phyloP scores from a whole-genome alignment of 2,888 invertebrate genomes.

The Drosophila picticornis region DNA sequence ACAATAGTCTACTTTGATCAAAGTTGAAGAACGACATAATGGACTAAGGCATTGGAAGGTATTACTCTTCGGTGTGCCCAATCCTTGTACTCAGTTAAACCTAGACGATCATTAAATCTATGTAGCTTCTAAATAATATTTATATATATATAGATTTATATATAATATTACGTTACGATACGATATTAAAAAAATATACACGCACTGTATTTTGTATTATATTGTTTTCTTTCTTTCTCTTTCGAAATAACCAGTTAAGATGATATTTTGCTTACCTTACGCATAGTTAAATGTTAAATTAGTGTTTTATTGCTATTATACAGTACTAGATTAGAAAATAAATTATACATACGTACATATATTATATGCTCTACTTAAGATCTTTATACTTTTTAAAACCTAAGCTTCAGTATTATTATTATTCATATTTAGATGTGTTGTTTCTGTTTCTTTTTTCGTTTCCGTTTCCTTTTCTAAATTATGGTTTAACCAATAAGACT shows the following conservation, averaged over 20 bases:
- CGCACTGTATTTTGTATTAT: constrained; percentile 35
- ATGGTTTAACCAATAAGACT: constrained; percentile 43
- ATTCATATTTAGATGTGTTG: constrained; percentile 4
- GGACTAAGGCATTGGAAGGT: constrained; percentile 8
- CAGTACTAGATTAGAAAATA: constrained; percentile 42
- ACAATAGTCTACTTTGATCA: constrained; percentile 30
- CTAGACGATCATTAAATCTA: constrained; percentile 20
- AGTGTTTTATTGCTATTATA: constrained; percentile 50
- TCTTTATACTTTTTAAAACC: constrained; percentile 34
- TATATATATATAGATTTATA: neutral
- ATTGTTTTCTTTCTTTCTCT: constrained; percentile 14
- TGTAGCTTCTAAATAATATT: constrained; percentile 29
- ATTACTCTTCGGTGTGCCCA: constrained; percentile 18
- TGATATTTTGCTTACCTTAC: constrained; percentile 31
- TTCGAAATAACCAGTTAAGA: constrained; percentile 33
- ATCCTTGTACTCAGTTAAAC: constrained; percentile 21
- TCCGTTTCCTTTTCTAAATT: constrained; percentile 23
- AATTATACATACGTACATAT: constrained; percentile 59
- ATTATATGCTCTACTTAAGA: constrained; percentile 45
- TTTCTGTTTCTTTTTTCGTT: constrained; percentile 13
- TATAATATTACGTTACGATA: constrained; percentile 25
- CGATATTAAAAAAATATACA: constrained; percentile 45
- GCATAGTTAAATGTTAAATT: constrained; percentile 21
- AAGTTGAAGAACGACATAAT: constrained; percentile 10
- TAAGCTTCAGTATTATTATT: constrained; percentile 28